These are phyloP conservation scores for Anoplopoma fimbria DNA, from an alignment of 2,113 vertebrate species.

Conservation along the genomic window DNA sequence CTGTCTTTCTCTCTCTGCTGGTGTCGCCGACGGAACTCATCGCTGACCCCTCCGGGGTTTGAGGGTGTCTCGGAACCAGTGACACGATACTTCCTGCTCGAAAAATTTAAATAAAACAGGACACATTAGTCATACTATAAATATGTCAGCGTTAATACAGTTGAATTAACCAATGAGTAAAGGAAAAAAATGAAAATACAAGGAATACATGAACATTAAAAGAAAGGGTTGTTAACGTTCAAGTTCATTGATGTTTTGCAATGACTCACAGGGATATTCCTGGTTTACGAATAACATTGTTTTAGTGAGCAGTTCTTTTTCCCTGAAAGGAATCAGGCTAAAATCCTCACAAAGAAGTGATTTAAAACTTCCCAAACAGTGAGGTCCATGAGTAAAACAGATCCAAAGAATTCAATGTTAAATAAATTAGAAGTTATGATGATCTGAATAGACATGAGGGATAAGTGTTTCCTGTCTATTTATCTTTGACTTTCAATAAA, in stretches of 20 bases:
- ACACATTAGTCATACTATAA: neutral
- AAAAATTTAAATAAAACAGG: neutral
- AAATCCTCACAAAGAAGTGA: neutral
- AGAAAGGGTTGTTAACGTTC: neutral
- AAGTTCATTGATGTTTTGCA: neutral
- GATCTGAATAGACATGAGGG: neutral
- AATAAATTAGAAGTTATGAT: neutral
- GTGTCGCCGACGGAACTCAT: slow-evolving; percentile 92
- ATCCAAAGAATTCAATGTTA: neutral
- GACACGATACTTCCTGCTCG: slow-evolving; percentile 91
- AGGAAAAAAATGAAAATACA: neutral
- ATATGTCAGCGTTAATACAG: neutral
- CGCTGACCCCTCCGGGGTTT: slow-evolving; percentile 95
- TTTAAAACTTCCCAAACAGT: neutral
- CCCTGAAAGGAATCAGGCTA: neutral
- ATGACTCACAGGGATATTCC: neutral
- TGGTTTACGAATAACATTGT: neutral
- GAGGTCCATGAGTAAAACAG: neutral
- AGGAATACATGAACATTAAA: neutral
- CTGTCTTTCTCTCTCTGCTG: slow-evolving; percentile 93
- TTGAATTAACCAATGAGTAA: neutral
- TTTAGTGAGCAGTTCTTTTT: neutral
- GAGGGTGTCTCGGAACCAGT: slow-evolving; percentile 95
- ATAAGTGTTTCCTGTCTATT: neutral
- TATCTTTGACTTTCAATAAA: neutral